phyloP scores from a whole-genome alignment of 2,113 vertebrate genomes.

The Heliornis fulica region DNA sequence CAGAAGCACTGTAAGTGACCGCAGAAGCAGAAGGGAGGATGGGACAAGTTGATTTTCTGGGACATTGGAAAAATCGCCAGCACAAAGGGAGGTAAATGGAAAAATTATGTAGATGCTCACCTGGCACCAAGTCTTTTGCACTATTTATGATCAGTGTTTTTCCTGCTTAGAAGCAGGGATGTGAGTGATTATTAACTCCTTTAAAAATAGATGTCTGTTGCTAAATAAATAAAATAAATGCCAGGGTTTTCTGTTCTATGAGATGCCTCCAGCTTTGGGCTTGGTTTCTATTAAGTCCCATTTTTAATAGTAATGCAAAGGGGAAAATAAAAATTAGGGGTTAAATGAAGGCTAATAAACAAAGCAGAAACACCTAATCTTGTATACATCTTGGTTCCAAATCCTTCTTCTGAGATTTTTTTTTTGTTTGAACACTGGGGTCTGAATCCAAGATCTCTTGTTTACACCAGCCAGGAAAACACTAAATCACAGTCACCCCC shows the following conservation, averaged over 20 bases:
- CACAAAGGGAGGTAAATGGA: slow-evolving; percentile 38
- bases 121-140: slow-evolving; percentile 21
- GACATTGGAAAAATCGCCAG: neutral
- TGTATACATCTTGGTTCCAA: neutral
- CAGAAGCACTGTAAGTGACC: fast-evolving
- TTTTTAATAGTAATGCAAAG: neutral
- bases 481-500: slow-evolving; percentile 3
- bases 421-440: neutral
- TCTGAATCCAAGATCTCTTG: neutral
- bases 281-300: neutral
- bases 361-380: slow-evolving; percentile 9
- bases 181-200: slow-evolving; percentile 32
- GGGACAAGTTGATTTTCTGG: neutral
- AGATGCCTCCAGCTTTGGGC: neutral
- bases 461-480: neutral
- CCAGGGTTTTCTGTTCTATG: neutral
- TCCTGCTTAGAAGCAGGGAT: slow-evolving; percentile 1
- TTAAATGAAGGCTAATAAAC: slow-evolving; percentile 27
- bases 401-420: neutral
- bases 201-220: slow-evolving; percentile 56
- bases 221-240: slow-evolving; percentile 61
- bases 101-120: slow-evolving; percentile 48
- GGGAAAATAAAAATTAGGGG: neutral
- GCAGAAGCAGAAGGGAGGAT: neutral
- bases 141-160: slow-evolving; percentile 38